Evolutionary conservation across 2,888 invertebrate species (phyloP), one percentile per base, ranked within the genome.

Genomic region (Venustoraphidia nigricollis): DNA sequence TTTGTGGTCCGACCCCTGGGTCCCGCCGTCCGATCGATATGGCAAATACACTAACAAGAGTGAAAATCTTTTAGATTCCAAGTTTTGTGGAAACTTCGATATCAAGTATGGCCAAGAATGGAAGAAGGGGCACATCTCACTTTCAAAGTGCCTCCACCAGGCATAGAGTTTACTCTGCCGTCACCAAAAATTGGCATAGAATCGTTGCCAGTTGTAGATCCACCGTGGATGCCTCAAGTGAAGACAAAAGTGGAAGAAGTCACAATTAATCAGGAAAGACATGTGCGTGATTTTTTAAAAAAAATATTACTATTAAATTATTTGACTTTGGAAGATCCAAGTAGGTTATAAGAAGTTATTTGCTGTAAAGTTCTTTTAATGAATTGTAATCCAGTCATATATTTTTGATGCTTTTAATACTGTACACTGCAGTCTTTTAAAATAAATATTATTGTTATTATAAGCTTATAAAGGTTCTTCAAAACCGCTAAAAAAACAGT

Each of bases 211-310:
- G 93, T 95, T 1, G 91, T 96, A 0, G 98, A 99, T 71, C 96
- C 98, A 10, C 97, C 98, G 0, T 99, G 98, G 98, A 90, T 91
- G 75, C 92, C 97, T 2, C 88, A 93, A 62, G 91, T 93, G 49
- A 96, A 96, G 68, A 94, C 94, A 14, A 97, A 97, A 69, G 95
- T 98, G 50, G 95, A 98, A 76, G 97, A 98, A 71, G 93, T 98
- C 59, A 94, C 96, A 0, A 79, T 98, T 47, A 96, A 95, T 67
- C 96, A 98, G 69, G 97, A 97, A 63, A 82, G 94, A 67, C 90
- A 92, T 68, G 90, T 91, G 71, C 76, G 79, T 70, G 42, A 49
- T 46, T 43, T 51, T 39, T 37, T 40, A 13, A 34, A 39, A 41
- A 38, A 41, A 36, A 17, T 41, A 14, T 46, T 13, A 44, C 17